Percentiles rank a stretch among this genome's conserved stretches.
Conservation (phyloP, 1,140 invertebrate genomes). For the Anastatus disparis region DNA sequence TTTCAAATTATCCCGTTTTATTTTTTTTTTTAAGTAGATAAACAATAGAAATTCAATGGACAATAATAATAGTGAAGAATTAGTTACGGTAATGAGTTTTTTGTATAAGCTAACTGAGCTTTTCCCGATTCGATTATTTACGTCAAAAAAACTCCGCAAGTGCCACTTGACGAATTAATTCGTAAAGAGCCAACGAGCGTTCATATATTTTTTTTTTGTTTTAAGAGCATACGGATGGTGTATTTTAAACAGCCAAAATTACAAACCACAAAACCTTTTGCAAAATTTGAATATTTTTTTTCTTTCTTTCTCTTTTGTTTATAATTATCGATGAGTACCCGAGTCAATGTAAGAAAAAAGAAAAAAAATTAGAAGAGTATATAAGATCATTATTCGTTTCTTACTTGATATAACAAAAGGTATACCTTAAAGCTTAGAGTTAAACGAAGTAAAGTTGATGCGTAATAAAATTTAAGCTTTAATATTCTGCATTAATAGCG, state of each 20-base stretch:
- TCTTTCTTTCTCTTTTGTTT: conserved; percentile 1
- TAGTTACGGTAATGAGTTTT: conserved; percentile 12
- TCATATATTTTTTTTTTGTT: conserved; percentile 24
- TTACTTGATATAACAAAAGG: conserved; percentile 6
- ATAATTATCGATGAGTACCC: conserved; percentile 6
- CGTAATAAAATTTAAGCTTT: conserved; percentile 42
- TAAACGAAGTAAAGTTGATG: conserved; percentile 30
- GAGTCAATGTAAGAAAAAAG: no score
- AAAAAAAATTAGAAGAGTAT: not conserved
- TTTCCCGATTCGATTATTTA: conserved; percentile 20
- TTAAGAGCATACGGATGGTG: conserved; percentile 15
- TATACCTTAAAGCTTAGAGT: not conserved
- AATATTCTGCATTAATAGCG: conserved; percentile 43
- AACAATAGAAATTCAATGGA: not conserved
- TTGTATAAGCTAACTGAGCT: not conserved
- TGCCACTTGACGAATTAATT: conserved; percentile 18
- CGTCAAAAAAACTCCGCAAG: conserved; percentile 19
- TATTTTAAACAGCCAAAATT: conserved; percentile 1
- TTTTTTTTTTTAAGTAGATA: not conserved
- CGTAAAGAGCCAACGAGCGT: not conserved
- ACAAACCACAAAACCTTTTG: no score
- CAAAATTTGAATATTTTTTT: no score
- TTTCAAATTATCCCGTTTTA: no score
- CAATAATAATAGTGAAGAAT: conserved; percentile 1
- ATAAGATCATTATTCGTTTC: not conserved